phyloP scores from a whole-genome alignment of 2,113 vertebrate genomes.

The Pachycephala philippinensis region DNA sequence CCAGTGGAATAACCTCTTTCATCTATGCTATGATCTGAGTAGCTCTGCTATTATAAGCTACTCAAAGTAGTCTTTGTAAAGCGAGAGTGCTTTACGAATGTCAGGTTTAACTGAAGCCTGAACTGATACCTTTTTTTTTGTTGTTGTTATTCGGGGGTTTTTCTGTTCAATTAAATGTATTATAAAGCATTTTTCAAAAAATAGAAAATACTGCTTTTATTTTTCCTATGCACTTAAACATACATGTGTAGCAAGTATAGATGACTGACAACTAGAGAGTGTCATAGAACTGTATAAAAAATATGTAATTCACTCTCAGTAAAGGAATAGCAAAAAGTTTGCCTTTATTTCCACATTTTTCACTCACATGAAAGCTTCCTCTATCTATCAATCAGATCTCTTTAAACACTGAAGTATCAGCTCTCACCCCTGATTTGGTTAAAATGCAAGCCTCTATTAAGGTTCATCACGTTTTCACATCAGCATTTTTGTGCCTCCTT shows the following conservation, averaged over 20 bases:
- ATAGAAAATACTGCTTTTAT: background rate
- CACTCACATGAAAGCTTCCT: background rate
- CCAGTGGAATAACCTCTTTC: slow-evolving; percentile 24
- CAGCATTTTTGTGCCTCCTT: background rate
- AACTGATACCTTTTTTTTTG: background rate
- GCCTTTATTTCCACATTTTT: background rate
- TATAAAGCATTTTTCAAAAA: background rate
- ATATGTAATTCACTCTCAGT: fast-evolving
- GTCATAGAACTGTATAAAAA: background rate
- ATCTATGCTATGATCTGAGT: background rate
- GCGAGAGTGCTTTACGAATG: background rate
- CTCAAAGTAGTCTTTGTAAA: slow-evolving; percentile 14
- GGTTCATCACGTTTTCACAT: background rate
- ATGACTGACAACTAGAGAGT: background rate
- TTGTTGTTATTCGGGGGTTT: background rate
- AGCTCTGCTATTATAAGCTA: slow-evolving; percentile 24
- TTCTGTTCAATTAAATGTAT: background rate
- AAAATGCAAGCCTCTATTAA: background rate
- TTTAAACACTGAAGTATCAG: background rate
- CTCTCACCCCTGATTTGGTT: background rate
- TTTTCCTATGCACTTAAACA: background rate
- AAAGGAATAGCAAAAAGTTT: background rate
- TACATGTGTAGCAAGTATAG: background rate
- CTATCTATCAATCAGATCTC: background rate
- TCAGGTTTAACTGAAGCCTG: background rate